phyloP scores from a whole-genome alignment of 1,140 invertebrate species.

The Drosophila chauvacae region DNA sequence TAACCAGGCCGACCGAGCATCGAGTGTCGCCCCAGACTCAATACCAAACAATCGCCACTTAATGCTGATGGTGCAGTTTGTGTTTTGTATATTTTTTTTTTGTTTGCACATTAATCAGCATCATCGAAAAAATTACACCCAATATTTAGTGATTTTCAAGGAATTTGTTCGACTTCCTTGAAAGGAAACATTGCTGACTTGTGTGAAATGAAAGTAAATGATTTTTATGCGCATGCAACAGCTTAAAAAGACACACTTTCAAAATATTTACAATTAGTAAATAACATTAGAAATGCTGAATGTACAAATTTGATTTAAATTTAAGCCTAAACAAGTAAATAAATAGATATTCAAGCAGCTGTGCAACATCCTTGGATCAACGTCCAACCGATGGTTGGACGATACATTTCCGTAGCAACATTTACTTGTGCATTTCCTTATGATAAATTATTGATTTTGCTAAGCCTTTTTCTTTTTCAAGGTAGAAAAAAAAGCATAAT shows the following conservation, averaged over 20 bases:
- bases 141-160: slow-evolving; percentile 2
- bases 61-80: slow-evolving; percentile 42
- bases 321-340: neutral
- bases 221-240: neutral
- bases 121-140: neutral
- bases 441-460: neutral
- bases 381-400: too few relatives aligned
- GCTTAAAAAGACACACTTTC: too few relatives aligned
- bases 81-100: slow-evolving; percentile 2
- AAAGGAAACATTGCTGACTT: neutral
- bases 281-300: neutral
- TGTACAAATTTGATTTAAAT: neutral
- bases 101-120: neutral
- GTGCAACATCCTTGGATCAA: neutral
- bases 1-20: slow-evolving; percentile 38
- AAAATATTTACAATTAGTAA: neutral
- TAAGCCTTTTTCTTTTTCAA: accelerated
- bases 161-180: slow-evolving; percentile 2
- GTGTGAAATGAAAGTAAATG: neutral
- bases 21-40: slow-evolving; percentile 23
- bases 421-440: neutral
- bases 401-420: neutral
- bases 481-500: neutral
- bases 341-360: accelerated
- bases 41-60: slow-evolving; percentile 22